A percentile compares a stretch with the other conserved stretches of the same genome.
phyloP scores from a whole-genome alignment of 2,888 invertebrate genomes.

The Cosmia trapezina region DNA sequence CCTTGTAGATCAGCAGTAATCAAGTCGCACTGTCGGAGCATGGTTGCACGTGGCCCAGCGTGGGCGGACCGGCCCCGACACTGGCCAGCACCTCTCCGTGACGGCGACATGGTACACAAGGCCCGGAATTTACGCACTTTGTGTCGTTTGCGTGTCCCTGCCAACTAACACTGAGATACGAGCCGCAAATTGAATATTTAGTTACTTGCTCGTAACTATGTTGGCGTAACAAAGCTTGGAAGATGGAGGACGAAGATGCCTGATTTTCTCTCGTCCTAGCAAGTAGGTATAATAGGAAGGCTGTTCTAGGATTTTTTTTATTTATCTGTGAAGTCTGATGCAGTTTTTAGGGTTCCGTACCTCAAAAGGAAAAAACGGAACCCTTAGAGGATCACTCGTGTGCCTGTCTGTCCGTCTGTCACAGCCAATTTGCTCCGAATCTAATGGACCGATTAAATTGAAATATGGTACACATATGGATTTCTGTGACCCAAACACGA shows the following conservation, averaged over 20 bases:
- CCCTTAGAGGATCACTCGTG: too few relatives aligned
- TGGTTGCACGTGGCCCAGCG: constrained; percentile 78
- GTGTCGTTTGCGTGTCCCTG: constrained; percentile 61
- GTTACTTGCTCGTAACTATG: constrained; percentile 57
- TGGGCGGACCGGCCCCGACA: constrained; percentile 82
- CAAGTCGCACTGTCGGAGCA: constrained; percentile 67
- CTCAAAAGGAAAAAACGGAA: too few relatives aligned
- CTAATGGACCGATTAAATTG: too few relatives aligned
- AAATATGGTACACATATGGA: too few relatives aligned
- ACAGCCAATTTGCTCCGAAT: too few relatives aligned
- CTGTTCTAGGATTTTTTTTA: not conserved
- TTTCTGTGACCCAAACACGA: too few relatives aligned
- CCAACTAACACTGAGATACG: constrained; percentile 64
- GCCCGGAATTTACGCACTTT: constrained; percentile 58
- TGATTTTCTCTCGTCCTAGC: constrained; percentile 1
- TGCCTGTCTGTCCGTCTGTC: too few relatives aligned
- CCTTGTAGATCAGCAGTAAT: constrained; percentile 56
- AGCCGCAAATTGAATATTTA: constrained; percentile 65
- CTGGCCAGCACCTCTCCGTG: constrained; percentile 44
- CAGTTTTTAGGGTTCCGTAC: too few relatives aligned
- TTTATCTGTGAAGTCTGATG: constrained; percentile 3
- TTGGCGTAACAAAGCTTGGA: constrained; percentile 49
- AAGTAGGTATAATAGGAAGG: not conserved
- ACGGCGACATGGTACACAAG: constrained; percentile 56
- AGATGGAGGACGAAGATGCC: constrained; percentile 15